These are phyloP conservation scores for Drosophila setifemur DNA, from an alignment of 1,140 invertebrate genomes.

Conservation along the genomic window DNA sequence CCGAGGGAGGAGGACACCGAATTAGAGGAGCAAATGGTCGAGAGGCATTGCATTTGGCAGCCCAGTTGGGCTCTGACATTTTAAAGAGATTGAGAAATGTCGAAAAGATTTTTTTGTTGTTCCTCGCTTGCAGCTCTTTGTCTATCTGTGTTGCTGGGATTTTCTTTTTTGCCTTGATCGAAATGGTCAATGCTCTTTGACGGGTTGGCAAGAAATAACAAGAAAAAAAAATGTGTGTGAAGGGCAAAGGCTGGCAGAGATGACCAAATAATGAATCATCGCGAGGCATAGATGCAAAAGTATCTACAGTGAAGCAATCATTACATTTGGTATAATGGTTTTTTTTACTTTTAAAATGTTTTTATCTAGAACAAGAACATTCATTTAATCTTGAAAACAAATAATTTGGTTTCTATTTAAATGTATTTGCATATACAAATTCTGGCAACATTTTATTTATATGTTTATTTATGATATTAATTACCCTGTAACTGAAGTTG, in stretches of 20 bases:
- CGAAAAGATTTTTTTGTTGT: slow-evolving; percentile 23
- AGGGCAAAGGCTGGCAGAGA: slow-evolving; percentile 30
- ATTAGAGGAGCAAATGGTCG: neutral
- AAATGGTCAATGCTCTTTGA: slow-evolving; percentile 36
- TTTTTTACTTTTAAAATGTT: neutral
- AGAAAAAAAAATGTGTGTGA: slow-evolving; percentile 30
- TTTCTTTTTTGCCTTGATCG: slow-evolving; percentile 23
- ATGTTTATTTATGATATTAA: too few species aligned
- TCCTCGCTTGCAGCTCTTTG: slow-evolving; percentile 6
- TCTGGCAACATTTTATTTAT: too few species aligned
- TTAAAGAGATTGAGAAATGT: slow-evolving; percentile 37
- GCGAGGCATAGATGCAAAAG: neutral
- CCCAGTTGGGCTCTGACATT: slow-evolving; percentile 39
- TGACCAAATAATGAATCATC: slow-evolving; percentile 19
- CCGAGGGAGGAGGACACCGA: slow-evolving; percentile 2
- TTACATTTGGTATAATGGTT: too few species aligned
- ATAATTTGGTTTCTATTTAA: too few species aligned
- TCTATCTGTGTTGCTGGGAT: neutral
- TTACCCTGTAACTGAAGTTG: too few species aligned
- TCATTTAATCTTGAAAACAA: too few species aligned
- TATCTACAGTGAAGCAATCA: too few species aligned
- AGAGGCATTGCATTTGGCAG: slow-evolving; percentile 31
- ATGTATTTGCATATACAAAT: too few species aligned
- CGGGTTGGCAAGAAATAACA: neutral
- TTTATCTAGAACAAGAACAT: too few species aligned